Base-by-base conservation (phyloP, 2,888 invertebrate genomes). In the Nowickia ferox region DNA sequence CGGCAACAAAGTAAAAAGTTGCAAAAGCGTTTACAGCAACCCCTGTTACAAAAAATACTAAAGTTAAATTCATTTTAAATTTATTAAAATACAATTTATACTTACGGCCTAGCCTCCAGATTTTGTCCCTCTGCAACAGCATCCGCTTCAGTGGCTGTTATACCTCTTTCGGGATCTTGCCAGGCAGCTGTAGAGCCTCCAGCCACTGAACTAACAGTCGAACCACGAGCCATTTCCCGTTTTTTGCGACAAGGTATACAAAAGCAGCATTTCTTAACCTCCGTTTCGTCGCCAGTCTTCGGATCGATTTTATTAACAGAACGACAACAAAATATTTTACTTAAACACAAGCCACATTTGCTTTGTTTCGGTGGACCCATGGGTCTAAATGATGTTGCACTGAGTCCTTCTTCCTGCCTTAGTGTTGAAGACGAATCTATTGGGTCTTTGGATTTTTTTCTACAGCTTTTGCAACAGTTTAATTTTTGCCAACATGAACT, bases 71-170 rank as follows among this genome's bases (percentile, higher is more conserved):
- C 30, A 46, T 13, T 38, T 42, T 22, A 11, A 9, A 19, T 15
- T 61, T 51, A 2, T 10, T 57, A 9, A 66, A 30, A 55, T 10
- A 10, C 4, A 38, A 2, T 40, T 63, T 11, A 42, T n/a, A 87
- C 88, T 87, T 66, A 88, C 89, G 85, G 88, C 51, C 83, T 79
- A 9, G 87, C 74, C 59, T 77, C 88, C 6, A 93, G 93, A 46
- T 94, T 48, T 94, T 88, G 89, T 93, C 94, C 89, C 94, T 95
- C 90, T 94, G 95, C 22, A 94, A 93, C 89, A 93, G 93, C 87
- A 93, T 93, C 87, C 93, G 94, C 89, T 84, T 90, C 90, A n/a
- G 89, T 88, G 30, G 92, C 84, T 9, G 88, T 84, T 44, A 90
- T 90, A 68, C 89, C 91, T 40, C 87, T 87, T 81, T 92, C 91